Conservation (phyloP, 1,140 invertebrate genomes). For the Eubasilissa regina region DNA sequence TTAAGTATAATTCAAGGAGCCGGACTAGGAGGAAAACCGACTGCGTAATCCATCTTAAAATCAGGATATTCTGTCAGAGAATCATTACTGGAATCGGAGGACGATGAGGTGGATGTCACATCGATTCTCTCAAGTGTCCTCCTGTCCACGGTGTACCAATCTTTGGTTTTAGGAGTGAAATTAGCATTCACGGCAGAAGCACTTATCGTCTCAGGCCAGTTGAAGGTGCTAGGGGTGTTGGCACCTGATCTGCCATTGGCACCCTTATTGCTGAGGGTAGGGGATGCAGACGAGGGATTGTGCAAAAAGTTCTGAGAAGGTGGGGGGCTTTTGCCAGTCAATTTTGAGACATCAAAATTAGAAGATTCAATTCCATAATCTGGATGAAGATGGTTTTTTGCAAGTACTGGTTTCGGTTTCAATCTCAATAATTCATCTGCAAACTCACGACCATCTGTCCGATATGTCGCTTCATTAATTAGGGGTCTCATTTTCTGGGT, state of each 20-base stretch:
- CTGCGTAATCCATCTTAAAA: conserved; percentile 62
- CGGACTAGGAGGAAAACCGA: conserved; percentile 66
- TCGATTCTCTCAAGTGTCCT: not conserved
- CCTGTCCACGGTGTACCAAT: conserved; percentile 19
- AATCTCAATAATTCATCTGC: conserved; percentile 35
- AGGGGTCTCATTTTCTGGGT: conserved; percentile 17
- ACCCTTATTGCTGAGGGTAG: not conserved
- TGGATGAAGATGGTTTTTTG: conserved; percentile 46
- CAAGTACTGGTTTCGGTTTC: conserved; percentile 13
- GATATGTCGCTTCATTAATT: not conserved
- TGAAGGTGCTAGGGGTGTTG: conserved; percentile 10
- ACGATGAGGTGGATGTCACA: conserved; percentile 17
- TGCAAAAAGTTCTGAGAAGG: conserved; percentile 64
- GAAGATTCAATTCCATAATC: conserved; percentile 52
- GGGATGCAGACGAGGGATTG: conserved; percentile 7
- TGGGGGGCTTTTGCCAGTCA: conserved; percentile 68
- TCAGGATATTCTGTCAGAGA: conserved; percentile 43
- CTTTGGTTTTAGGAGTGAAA: conserved; percentile 7
- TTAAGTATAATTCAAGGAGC: conserved; percentile 67
- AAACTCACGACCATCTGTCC: conserved; percentile 24
- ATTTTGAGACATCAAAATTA: conserved; percentile 65
- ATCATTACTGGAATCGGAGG: conserved; percentile 46
- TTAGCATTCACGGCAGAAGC: conserved; percentile 34
- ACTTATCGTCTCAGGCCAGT: conserved; percentile 49
- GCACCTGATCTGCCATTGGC: not conserved